Conservation (phyloP, 2,797 vertebrate species). For the Gymnothorax javanicus region DNA sequence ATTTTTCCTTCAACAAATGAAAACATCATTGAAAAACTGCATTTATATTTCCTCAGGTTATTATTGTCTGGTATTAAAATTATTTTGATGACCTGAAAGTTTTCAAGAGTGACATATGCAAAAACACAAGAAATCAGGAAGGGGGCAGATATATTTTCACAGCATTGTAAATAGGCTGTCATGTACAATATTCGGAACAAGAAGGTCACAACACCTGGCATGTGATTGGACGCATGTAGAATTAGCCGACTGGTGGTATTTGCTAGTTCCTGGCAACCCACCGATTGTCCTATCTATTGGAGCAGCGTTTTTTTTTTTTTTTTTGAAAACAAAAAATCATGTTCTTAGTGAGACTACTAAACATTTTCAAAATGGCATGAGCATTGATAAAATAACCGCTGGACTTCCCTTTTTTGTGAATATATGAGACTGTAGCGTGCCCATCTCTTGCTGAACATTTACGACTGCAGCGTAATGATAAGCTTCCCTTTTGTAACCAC, state of each 20-base stretch:
- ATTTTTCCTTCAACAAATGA: no score
- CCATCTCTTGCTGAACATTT: neutral
- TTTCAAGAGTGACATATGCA: no score
- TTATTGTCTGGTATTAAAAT: no score
- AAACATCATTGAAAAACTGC: no score
- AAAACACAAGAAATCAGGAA: no score
- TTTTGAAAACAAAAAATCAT: neutral
- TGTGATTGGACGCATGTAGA: neutral
- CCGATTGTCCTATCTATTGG: neutral
- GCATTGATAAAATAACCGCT: neutral
- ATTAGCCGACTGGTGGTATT: neutral
- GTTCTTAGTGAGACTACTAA: neutral
- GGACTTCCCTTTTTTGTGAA: neutral
- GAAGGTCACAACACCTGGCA: neutral
- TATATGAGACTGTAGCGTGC: neutral
- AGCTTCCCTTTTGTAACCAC: neutral
- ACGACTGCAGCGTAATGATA: neutral
- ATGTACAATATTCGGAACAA: neutral
- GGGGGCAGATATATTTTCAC: no score
- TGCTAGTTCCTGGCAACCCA: neutral
- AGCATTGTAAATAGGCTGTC: neutral
- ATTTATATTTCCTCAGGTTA: no score
- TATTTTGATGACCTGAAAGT: no score
- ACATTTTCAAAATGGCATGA: neutral
- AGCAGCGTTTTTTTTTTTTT: neutral